Evolutionary conservation across 2,113 vertebrate genomes (phyloP), one percentile per base, ranked within the genome.

Genomic region (Propithecus coquereli): DNA sequence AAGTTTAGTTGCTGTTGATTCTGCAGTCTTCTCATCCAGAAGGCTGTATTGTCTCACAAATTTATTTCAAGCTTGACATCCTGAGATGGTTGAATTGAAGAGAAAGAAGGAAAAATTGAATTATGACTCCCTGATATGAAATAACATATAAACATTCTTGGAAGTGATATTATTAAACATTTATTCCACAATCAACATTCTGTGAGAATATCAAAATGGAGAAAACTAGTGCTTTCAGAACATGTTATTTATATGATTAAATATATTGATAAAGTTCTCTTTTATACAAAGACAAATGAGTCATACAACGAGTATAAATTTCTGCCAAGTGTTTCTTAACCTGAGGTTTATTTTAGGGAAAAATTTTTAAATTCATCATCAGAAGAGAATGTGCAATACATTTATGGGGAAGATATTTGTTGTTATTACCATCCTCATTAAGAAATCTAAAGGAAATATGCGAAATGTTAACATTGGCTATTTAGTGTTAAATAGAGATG

Each of bases 141-240:
- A 70, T 79, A 91, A 52, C 16, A 47, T 66, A 12, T 61, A 94
- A 92, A 85, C 16, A 73, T 86, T 90, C 20, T 77, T 88, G 37
- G n/a, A 88, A 81, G 16, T 93, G n/a, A 81, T 88, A 94, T 91
- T 95, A 77, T 85, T 90, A 95, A 95, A 82, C 71, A 97, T 94
- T 81, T 59, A 68, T 89, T 95, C 52, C 23, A 61, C 23, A 91
- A 43, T 85, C 71, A 95, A 52, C 11, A 70, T 50, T 92, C 43
- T 77, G 13, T 54, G 40, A 74, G 54, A 90, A 91, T 93, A 97
- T 73, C 20, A 86, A 94, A 66, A 74, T 91, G 65, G 95, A 91
- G 77, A 96, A 85, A 96, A 94, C 37, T 34, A 91, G 22, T 88
- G 34, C 11, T 87, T 97, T 87, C 43, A 84, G 71, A 83, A 74